phyloP scores from a whole-genome alignment of 2,888 invertebrate species.

The Blastobasis adustella region DNA sequence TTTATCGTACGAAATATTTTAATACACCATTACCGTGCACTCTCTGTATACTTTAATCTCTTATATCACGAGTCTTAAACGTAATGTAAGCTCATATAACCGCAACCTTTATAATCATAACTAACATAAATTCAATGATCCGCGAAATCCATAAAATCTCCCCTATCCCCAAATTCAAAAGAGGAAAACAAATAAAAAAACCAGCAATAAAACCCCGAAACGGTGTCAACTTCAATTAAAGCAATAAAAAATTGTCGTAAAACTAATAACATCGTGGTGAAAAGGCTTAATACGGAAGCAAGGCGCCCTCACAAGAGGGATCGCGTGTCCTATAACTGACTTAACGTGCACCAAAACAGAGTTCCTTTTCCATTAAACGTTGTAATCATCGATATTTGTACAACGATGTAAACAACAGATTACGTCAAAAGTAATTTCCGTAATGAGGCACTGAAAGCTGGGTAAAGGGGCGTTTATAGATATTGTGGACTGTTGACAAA shows the following conservation, averaged over 20 bases:
- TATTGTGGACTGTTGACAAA: no score
- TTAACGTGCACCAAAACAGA: neutral
- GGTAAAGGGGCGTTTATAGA: neutral
- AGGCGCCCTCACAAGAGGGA: no score
- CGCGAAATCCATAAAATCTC: conserved; percentile 3
- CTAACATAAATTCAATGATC: no score
- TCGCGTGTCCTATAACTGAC: neutral
- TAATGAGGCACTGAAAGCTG: neutral
- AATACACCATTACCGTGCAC: no score
- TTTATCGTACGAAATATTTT: no score
- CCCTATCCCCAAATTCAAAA: no score
- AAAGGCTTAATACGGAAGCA: conserved; percentile 18
- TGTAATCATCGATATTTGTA: neutral
- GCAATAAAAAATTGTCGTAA: conserved; percentile 44
- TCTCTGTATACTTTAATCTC: no score
- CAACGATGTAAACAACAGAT: neutral
- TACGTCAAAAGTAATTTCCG: conserved; percentile 1
- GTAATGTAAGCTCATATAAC: no score
- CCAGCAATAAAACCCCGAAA: conserved; percentile 32
- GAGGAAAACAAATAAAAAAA: conserved; percentile 7
- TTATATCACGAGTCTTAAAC: no score
- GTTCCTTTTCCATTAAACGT: neutral
- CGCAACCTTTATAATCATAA: no score
- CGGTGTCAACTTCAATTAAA: conserved; percentile 52
- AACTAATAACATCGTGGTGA: conserved; percentile 42